These are phyloP conservation scores for Eulemur rufifrons DNA, from an alignment of 2,113 vertebrate species.

Conservation along the genomic window DNA sequence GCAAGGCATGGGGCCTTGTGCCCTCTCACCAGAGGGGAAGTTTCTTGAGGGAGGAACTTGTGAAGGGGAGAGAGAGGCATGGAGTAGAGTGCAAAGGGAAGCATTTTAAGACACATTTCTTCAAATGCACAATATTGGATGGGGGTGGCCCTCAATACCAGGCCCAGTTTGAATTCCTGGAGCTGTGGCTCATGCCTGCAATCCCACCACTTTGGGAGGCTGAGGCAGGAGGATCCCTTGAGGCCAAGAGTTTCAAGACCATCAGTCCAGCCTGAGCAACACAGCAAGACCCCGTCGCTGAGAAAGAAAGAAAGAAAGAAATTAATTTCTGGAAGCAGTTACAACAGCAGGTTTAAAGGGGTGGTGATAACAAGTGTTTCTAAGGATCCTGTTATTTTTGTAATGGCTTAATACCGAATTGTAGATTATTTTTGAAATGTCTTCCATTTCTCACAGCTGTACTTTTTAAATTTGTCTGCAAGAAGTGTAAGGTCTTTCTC, in stretches of 20 bases:
- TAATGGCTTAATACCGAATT: background rate
- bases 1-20: background rate
- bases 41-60: background rate
- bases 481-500: background rate
- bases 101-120: background rate
- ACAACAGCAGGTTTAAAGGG: background rate
- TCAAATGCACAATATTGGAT: background rate
- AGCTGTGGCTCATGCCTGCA: too few relatives aligned
- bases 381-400: background rate
- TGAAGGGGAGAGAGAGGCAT: background rate
- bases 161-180: background rate
- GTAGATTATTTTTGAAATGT: background rate
- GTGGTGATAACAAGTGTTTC: background rate
- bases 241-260: too few relatives aligned
- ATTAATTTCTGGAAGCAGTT: background rate
- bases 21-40: background rate
- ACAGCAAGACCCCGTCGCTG: too few relatives aligned
- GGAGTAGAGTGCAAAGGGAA: background rate
- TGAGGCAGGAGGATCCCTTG: too few relatives aligned
- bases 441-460: background rate
- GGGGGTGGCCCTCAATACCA: background rate
- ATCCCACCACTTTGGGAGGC: too few relatives aligned
- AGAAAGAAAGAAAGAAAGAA: too few relatives aligned
- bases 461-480: background rate
- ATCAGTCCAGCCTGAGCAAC: too few relatives aligned